Conservation (phyloP, 2,888 invertebrate species). For the Shargacucullia verbasci region DNA sequence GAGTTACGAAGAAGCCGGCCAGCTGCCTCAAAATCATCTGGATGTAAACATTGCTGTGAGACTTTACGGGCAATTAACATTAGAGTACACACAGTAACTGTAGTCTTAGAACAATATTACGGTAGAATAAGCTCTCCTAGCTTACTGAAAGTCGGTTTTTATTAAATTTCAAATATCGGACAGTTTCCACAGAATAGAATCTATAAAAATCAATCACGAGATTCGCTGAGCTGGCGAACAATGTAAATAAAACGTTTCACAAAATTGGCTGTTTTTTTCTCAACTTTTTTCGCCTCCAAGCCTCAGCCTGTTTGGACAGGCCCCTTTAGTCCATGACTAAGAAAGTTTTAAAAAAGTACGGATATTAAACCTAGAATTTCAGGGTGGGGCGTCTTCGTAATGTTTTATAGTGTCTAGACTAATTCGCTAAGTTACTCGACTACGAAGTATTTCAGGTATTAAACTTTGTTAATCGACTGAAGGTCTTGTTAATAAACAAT, state of each 20-base stretch:
- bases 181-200: conserved; percentile 16
- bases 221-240: conserved; percentile 22
- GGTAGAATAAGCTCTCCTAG: conserved; percentile 6
- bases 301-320: conserved; percentile 44
- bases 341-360: conserved; percentile 42
- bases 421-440: conserved; percentile 32
- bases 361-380: conserved; percentile 42
- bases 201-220: conserved; percentile 34
- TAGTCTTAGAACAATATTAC: conserved; percentile 13
- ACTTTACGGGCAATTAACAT: conserved; percentile 38
- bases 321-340: conserved; percentile 25
- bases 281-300: conserved; percentile 8
- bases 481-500: conserved; percentile 19
- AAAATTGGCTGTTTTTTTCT: conserved; percentile 27
- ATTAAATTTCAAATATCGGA: conserved; percentile 41
- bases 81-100: conserved; percentile 6
- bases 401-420: conserved; percentile 60
- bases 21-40: conserved; percentile 42
- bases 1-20: conserved; percentile 36
- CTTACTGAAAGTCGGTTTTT: conserved; percentile 15
- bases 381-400: conserved; percentile 26
- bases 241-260: conserved; percentile 27
- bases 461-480: conserved; percentile 37
- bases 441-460: conserved; percentile 30
- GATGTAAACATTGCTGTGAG: conserved; percentile 40